Base-by-base conservation (phyloP, 1,140 invertebrate genomes). In the Penaeus japonicus region DNA sequence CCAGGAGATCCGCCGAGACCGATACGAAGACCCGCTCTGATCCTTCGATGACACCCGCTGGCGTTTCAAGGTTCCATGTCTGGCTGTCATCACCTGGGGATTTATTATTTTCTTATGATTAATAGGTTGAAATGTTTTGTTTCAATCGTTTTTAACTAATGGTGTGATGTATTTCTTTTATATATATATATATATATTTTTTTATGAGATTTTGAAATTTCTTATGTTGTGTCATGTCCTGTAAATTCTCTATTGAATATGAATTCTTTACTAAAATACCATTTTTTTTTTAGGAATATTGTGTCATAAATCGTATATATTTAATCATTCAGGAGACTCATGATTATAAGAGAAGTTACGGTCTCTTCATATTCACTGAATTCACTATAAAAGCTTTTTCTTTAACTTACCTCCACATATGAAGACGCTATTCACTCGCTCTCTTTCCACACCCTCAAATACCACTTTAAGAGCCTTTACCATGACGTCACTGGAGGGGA, bases 371-470 rank as follows among this genome's bases (percentile, higher is more conserved):
- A 27, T 10, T 12, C 7, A 32, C 30, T 27, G 0, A 12, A 65
- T 5, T 24, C n/a, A 65, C 1, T 7, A 5, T 32, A 47, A 65
- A 2, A 4, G 53, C 62, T 35, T 20, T 32, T 27, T 18, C 24
- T 32, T 73, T 17, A 20, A 70, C 70, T 73, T 27, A 73, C 70
- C 70, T 73, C 15, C 24, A 75, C 95, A 95, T 3, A 95, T 92
- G 57, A 95, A 93, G 0, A 93, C 93, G 0, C 94, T 95, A 32
- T 93, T 93, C 4, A 94, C 93, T 57, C 94, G 92, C 84, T 95
- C 93, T 0, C 94, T 91, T 0, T 94, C 94, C 18, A 95, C 93
- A 1, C 95, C 95, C 92, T 96, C 95, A 3, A 94, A 93, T 62
- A 94, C 93, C 0, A 96, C 94, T 4, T 94, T 90, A 17, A 95